Evolutionary conservation across 2,113 vertebrate species (phyloP), one percentile per base, ranked within the genome.

Genomic region (Neolamprologus caudopunctatus): DNA sequence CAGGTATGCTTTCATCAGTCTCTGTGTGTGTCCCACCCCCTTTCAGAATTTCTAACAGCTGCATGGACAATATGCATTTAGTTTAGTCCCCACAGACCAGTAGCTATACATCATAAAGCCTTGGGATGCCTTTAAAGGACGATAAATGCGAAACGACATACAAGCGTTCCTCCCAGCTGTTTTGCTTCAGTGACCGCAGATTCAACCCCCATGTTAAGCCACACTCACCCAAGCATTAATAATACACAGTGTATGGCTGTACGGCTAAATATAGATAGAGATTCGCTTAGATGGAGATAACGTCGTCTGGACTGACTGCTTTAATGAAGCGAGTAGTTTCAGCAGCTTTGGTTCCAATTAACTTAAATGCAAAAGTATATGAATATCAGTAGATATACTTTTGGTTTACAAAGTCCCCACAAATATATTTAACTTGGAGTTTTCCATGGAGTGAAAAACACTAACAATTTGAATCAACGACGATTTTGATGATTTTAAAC

Each of bases 121-220:
- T 33, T 5, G 4, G 28, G 82, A 83, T 61, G 7, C 81, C 14
- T 81, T 78, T 19, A 50, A 35, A 82, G 57, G 71, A 42, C 28
- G 40, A 92, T 79, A 92, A 86, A 94, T 42, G 55, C 42, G 86
- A 68, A 91, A 37, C 90, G 92, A 94, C 91, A 94, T 81, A 85
- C 63, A 31, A 45, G 80, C 80, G 79, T 82, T 51, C 82, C 93
- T 87, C 58, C 61, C 2, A 61, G 93, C 91, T 33, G 51, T 85
- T 91, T 81, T 86, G 82, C 86, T 86, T 61, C 87, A 90, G 21
- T 91, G 92, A 90, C 26, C 63, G 53, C 85, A 82, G 89, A 86
- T 89, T 68, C 37, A 82, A 84, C 45, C 85, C 73, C 66, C 54
- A 50, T 78, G 80, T 40, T 75, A 78, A 89, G 83, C 81, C 84